Percentiles rank a stretch among this genome's conserved stretches.
These are phyloP conservation scores for Drosophila mimica DNA, from an alignment of 2,888 invertebrate species.

Conservation along the genomic window DNA sequence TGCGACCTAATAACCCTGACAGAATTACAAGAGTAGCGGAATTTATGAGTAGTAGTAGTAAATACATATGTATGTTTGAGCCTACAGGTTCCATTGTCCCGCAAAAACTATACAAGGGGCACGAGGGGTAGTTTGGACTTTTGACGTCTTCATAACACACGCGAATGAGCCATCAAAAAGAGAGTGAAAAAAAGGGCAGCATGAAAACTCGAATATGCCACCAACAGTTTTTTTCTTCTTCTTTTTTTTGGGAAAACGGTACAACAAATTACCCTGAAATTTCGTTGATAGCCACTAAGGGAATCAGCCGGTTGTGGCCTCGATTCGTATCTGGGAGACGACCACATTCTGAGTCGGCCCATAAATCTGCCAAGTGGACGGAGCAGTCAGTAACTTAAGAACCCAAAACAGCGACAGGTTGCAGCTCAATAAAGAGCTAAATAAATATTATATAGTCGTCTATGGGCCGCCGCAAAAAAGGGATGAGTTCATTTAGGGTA, in stretches of 20 bases:
- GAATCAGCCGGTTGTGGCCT: slow-evolving; percentile 10
- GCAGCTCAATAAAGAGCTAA: slow-evolving; percentile 76
- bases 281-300: slow-evolving; percentile 33
- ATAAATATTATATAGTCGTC: slow-evolving; percentile 62
- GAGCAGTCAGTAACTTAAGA: slow-evolving; percentile 21
- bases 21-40: slow-evolving; percentile 17
- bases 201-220: slow-evolving; percentile 49
- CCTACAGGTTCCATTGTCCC: slow-evolving; percentile 27
- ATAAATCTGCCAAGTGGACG: slow-evolving; percentile 68
- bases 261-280: slow-evolving; percentile 76
- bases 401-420: slow-evolving; percentile 66
- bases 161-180: slow-evolving; percentile 50
- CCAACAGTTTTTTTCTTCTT: slow-evolving; percentile 55
- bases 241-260: slow-evolving; percentile 29
- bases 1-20: slow-evolving; percentile 39
- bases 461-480: slow-evolving; percentile 49
- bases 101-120: slow-evolving; percentile 23
- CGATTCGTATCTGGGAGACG: slow-evolving; percentile 54
- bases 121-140: slow-evolving; percentile 40
- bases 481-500: slow-evolving; percentile 74
- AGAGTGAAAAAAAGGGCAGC: slow-evolving; percentile 20
- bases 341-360: slow-evolving; percentile 55
- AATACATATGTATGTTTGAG: background rate
- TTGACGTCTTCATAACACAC: slow-evolving; percentile 79
- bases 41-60: slow-evolving; percentile 14